A percentile compares a stretch with the other conserved stretches of the same genome.
phyloP scores from a whole-genome alignment of 2,888 invertebrate species.

The Apodemia mormo region DNA sequence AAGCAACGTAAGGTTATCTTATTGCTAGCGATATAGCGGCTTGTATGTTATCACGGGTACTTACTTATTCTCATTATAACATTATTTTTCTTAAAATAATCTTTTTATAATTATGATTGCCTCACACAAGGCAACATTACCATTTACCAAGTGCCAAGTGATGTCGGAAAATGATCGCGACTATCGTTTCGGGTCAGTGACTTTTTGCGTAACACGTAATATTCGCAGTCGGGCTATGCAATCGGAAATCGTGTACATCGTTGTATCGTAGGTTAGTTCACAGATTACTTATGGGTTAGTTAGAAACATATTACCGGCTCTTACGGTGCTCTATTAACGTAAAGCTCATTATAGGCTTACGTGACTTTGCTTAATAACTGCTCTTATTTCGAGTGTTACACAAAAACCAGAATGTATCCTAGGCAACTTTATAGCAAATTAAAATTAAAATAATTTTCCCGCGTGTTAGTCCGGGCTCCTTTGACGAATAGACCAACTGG shows the following conservation, averaged over 20 bases:
- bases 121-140: neutral
- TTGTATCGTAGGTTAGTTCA: neutral
- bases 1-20: too few species aligned
- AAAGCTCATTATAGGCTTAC: neutral
- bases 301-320: slow-evolving; percentile 2
- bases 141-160: neutral
- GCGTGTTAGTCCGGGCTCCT: too few species aligned
- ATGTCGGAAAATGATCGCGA: slow-evolving; percentile 13
- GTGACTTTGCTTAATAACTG: neutral
- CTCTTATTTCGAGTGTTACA: neutral
- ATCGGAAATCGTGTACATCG: slow-evolving; percentile 19
- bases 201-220: slow-evolving; percentile 21
- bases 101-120: neutral
- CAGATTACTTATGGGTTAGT: too few species aligned
- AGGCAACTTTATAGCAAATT: too few species aligned
- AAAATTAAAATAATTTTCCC: too few species aligned
- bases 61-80: too few species aligned
- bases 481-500: too few species aligned
- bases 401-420: too few species aligned
- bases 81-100: neutral
- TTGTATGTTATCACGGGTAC: too few species aligned
- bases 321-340: neutral
- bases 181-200: slow-evolving; percentile 25
- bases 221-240: slow-evolving; percentile 9
- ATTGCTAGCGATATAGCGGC: too few species aligned